Base-by-base conservation (phyloP, 1,140 invertebrate genomes). In the Eriocheir sinensis region DNA sequence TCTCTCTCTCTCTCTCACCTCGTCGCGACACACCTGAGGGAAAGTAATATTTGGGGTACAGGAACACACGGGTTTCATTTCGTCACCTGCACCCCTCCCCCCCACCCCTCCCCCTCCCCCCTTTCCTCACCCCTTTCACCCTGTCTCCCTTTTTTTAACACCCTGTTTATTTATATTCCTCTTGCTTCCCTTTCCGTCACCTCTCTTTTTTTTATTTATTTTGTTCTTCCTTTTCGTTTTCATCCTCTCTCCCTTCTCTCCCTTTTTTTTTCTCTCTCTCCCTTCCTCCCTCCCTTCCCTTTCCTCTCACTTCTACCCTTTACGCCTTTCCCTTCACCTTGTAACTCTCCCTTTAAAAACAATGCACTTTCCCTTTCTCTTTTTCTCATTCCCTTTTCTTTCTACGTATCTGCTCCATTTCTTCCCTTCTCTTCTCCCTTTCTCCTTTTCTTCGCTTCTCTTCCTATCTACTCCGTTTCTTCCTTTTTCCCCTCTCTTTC, bases 191-290 rank as follows among this genome's bases (percentile, higher is more conserved):
- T 36, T n/a, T 27, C 21, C 36, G 12, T 34, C 2, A 81, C n/a
- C 27, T n/a, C 27, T 8, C 80, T 81, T 27, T 27, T 8, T 81
- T 36, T 8, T 6, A n/a, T 81, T 81, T 36, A 81, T 8, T 27
- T 8, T 8, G n/a, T 81, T 36, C 80, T 27, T 81, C 80, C n/a
- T 27, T 30, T 36, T 30, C n/a, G n/a, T 27, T 27, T 81, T n/a
- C 34, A 81, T 30, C 6, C 80, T 6, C 27, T 4, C 6, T 36
- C 80, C 27, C 6, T 30, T 8, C 6, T 81, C 80, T 81, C 80
- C 27, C 80, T 81, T 27, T 81, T 27, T 81, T 27, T 81, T 27
- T 81, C 80, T 81, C 80, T 81, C 34, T 81, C 80, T 81, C 44
- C 15, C 44, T 48, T 15, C 15, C 44, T 48, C 44, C 15, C 44